phyloP scores from a whole-genome alignment of 2,797 vertebrate species.

The Hypotaenidia philippensis region DNA sequence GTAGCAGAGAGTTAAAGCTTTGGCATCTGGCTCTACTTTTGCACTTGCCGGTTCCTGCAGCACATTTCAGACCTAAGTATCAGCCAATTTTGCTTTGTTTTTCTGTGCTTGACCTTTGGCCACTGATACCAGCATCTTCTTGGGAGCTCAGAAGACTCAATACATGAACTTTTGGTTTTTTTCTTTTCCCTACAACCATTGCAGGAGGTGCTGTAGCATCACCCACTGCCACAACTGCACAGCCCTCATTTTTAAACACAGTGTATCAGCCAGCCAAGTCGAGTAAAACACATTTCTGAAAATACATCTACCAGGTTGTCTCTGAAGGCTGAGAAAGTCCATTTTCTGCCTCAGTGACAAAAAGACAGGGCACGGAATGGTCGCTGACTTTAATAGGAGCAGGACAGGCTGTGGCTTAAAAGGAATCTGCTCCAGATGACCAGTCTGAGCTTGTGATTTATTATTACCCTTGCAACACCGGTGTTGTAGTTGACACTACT shows the following conservation, averaged over 20 bases:
- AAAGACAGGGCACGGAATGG: constrained; percentile 19
- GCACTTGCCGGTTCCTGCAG: background rate
- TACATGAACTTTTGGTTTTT: background rate
- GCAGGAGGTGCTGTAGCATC: background rate
- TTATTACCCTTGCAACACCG: background rate
- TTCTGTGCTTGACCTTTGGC: background rate
- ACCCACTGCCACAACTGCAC: background rate
- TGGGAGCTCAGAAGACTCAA: background rate
- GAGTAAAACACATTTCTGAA: background rate
- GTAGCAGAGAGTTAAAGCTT: background rate
- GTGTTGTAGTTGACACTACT: background rate
- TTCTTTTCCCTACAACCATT: background rate
- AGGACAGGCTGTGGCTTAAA: constrained; percentile 20
- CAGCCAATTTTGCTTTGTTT: background rate
- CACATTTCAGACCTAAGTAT: background rate
- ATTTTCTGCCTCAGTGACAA: constrained; percentile 55
- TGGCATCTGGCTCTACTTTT: background rate
- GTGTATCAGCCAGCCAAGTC: background rate
- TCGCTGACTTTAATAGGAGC: background rate
- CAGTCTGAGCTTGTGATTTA: constrained; percentile 28
- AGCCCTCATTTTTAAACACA: background rate
- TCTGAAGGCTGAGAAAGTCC: constrained; percentile 30
- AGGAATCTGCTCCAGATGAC: constrained; percentile 34
- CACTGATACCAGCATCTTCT: background rate
- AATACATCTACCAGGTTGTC: background rate